These are phyloP conservation scores for Drosophila arizonae DNA, from an alignment of 1,140 invertebrate species.

Conservation along the genomic window DNA sequence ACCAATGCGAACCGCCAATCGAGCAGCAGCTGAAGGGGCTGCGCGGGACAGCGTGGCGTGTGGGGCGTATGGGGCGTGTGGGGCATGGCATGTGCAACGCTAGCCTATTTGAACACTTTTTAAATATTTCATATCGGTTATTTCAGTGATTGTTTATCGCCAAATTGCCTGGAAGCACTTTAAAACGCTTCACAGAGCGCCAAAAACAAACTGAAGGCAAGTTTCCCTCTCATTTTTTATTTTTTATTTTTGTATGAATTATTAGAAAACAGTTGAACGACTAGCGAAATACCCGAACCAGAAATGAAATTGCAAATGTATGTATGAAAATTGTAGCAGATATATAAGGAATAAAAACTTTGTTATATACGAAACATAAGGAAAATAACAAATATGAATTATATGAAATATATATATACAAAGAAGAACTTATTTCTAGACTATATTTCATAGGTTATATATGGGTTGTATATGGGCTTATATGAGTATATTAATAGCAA, in stretches of 20 bases:
- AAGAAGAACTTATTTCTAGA: too few species aligned
- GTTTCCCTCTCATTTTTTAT: background rate
- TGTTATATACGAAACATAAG: too few species aligned
- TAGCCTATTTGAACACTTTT: slow-evolving; percentile 56
- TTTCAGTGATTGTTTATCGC: slow-evolving; percentile 78
- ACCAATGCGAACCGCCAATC: slow-evolving; percentile 61
- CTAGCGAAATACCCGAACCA: slow-evolving; percentile 9
- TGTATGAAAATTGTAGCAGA: too few species aligned
- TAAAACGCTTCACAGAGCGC: slow-evolving; percentile 71
- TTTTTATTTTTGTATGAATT: too few species aligned
- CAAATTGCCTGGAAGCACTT: slow-evolving; percentile 80
- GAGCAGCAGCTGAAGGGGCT: background rate
- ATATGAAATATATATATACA: too few species aligned
- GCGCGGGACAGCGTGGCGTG: too few species aligned
- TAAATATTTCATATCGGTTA: slow-evolving; percentile 80
- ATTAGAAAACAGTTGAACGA: background rate
- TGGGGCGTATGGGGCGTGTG: background rate
- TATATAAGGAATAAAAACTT: too few species aligned
- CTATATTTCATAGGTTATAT: too few species aligned
- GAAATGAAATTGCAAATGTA: rapidly evolving
- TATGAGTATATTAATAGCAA: too few species aligned
- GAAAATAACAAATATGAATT: too few species aligned
- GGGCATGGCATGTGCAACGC: slow-evolving; percentile 3
- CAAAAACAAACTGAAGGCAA: slow-evolving; percentile 44
- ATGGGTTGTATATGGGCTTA: too few species aligned